Evolutionary conservation across 2,888 invertebrate species (phyloP), one percentile per base, ranked within the genome.

Genomic region (Habroteleia sp.): DNA sequence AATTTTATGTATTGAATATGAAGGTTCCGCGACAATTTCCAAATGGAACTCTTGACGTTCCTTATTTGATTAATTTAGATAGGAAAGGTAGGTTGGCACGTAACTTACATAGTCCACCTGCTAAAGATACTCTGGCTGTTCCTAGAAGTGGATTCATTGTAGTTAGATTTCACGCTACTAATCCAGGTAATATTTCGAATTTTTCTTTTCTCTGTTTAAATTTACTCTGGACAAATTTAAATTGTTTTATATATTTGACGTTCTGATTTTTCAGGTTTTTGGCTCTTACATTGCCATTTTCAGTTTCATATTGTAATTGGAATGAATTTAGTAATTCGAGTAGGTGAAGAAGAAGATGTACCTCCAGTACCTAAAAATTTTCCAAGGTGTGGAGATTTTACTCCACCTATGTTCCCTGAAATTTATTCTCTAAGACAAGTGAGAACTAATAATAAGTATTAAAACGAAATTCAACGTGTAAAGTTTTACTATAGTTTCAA

Each of bases 101-200:
- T 88, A 95, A 95, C 86, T 95, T 95, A 85, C 93, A 94, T 87
- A 90, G 94, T 63, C 95, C 96, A 13, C 95, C 96, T 1, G 91
- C 92, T 60, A 97, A 97, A 90, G 97, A 97, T 86, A 96, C 96
- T 8, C 93, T 96, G 79, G 95, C 96, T 46, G 96, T 97, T 44
- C 96, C 96, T 62, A 96, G 96, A 89, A 96, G 96, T 84, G 97
- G 97, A 77, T 96, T 96, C 89, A 95, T 96, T 52, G 94, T 97
- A 76, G 90, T 97, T 75, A 91, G 96, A 87, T 96, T 97, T 89
- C 91, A 94, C 86, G 96, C 97, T 76, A 93, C 93, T 84, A 97
- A 97, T 90, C 96, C 96, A 66, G 97, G 93, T 91, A 76, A 81
- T 44, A 0, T 13, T 27, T 56, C 10, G 8, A 16, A 8, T 41